These are phyloP conservation scores for Baryphthengus martii DNA, from an alignment of 2,113 vertebrate species.

Conservation along the genomic window DNA sequence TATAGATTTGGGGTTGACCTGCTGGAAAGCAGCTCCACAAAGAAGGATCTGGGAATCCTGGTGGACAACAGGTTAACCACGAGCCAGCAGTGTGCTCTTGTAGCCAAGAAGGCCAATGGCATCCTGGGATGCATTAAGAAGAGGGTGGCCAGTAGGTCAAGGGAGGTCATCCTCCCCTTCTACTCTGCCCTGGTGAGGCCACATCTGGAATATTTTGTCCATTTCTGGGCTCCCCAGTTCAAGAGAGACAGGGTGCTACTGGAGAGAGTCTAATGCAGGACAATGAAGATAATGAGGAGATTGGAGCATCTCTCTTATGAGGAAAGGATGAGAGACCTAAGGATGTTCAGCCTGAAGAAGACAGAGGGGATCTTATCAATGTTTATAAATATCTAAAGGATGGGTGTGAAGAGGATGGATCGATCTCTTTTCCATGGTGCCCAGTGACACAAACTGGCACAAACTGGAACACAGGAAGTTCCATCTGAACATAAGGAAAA, in stretches of 20 bases:
- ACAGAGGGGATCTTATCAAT: neutral
- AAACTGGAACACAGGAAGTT: neutral
- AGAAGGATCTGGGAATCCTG: neutral
- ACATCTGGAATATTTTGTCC: neutral
- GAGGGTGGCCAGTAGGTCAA: neutral
- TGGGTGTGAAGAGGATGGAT: neutral
- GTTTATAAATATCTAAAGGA: neutral
- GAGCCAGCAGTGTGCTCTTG: neutral
- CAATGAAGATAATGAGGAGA: neutral
- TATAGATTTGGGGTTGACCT: neutral
- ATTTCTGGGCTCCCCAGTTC: neutral
- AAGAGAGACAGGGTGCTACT: neutral
- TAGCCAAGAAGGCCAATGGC: neutral
- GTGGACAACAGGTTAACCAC: neutral
- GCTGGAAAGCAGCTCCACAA: neutral
- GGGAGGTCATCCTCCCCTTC: neutral
- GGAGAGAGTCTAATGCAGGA: neutral
- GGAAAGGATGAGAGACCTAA: neutral
- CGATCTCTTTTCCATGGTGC: neutral
- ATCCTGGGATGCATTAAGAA: neutral
- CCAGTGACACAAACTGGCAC: neutral
- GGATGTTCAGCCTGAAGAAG: neutral
- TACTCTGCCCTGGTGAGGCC: neutral
- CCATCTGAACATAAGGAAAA: neutral
- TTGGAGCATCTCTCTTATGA: neutral